phyloP scores from a whole-genome alignment of 2,797 vertebrate species.

The Gymnothorax reevesii region DNA sequence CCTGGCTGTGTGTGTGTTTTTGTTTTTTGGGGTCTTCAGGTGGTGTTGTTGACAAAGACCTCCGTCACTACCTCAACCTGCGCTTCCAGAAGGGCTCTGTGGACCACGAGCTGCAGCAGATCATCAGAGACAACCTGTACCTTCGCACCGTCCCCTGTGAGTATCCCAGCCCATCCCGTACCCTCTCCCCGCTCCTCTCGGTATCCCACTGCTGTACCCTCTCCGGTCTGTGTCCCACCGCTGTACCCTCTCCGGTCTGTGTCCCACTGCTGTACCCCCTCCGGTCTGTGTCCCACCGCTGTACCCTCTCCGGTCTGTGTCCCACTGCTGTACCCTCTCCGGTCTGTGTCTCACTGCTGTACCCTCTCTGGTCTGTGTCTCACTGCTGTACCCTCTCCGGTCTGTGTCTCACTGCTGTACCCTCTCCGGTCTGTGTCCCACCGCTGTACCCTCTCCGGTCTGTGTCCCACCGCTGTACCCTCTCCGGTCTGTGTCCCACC shows the following conservation, averaged over 20 bases:
- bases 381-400: no score
- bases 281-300: no score
- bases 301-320: no score
- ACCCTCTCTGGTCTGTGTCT: no score
- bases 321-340: no score
- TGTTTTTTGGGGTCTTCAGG: slow-evolving; percentile 72
- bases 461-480: no score
- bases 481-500: no score
- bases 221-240: not conserved
- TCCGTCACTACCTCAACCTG: slow-evolving; percentile 97
- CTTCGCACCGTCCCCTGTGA: slow-evolving; percentile 97
- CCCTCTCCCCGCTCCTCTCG: not conserved
- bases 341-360: no score
- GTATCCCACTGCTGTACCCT: not conserved
- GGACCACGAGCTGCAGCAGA: slow-evolving; percentile 98
- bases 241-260: not conserved
- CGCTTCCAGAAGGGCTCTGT: slow-evolving; percentile 98
- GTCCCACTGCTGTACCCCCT: no score
- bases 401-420: no score
- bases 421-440: no score
- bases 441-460: no score
- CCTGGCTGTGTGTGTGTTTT: not conserved
- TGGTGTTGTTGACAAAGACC: slow-evolving; percentile 96
- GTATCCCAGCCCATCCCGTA: slow-evolving; percentile 59
- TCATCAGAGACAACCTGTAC: slow-evolving; percentile 99